Evolutionary conservation across 2,797 vertebrate genomes (phyloP).

Genomic region (Amniataba percoides): DNA sequence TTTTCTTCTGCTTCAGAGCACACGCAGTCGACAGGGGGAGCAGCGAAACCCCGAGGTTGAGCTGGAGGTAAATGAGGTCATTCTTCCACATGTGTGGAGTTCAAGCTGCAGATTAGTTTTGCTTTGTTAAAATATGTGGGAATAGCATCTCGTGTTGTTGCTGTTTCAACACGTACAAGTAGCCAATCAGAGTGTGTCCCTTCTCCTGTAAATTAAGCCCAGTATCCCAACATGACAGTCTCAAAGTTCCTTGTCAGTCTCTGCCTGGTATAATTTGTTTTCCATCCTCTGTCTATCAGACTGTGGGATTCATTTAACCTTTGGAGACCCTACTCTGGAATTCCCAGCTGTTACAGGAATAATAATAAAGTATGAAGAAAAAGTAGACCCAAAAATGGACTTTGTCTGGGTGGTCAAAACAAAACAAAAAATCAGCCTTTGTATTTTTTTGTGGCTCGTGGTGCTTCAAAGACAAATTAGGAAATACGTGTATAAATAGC

Average conservation of each 20-base stretch:
- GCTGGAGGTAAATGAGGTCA: constrained; percentile 89
- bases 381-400: constrained; percentile 24
- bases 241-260: not conserved
- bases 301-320: constrained; percentile 50
- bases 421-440: constrained; percentile 20
- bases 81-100: not conserved
- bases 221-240: not conserved
- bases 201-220: not conserved
- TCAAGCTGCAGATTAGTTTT: not conserved
- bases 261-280: constrained; percentile 16
- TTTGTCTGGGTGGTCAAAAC: constrained; percentile 33
- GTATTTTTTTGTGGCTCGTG: constrained; percentile 6
- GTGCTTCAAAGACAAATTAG: constrained; percentile 12
- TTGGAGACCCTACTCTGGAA: constrained; percentile 35
- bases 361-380: constrained; percentile 9
- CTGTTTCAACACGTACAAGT: not conserved
- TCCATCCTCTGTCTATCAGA: constrained; percentile 14
- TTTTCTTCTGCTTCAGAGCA: constrained; percentile 86
- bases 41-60: constrained; percentile 97
- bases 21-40: constrained; percentile 97
- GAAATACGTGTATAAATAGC: constrained; percentile 30
- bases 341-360: constrained; percentile 42
- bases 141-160: not conserved
- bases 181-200: not conserved
- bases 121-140: not conserved